Percentiles rank a stretch among this genome's conserved stretches.
Evolutionary conservation across 2,888 invertebrate genomes (phyloP).

Genomic region (Acrocyrtus sp.): DNA sequence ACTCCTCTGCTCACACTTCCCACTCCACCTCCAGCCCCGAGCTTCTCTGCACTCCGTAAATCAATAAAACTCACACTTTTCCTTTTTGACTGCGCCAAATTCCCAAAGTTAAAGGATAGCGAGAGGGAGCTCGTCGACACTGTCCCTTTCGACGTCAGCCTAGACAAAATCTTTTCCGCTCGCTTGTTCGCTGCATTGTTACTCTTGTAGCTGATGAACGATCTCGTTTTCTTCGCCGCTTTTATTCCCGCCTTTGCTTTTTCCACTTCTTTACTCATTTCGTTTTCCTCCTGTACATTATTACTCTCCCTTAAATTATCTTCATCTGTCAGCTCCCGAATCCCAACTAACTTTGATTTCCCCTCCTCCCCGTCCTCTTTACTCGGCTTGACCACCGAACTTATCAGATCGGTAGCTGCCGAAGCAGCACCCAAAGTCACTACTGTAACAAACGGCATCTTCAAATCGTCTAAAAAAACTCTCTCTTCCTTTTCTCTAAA

Average conservation of each 20-base stretch:
- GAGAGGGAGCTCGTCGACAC: constrained; percentile 22
- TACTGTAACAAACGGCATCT: constrained; percentile 63
- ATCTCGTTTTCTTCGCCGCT: background rate
- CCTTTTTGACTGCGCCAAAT: constrained; percentile 38
- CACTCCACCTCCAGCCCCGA: constrained; percentile 1
- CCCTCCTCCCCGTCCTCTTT: constrained; percentile 21
- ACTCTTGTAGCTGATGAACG: background rate
- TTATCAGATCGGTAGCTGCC: constrained; percentile 57
- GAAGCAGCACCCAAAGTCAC: constrained; percentile 61
- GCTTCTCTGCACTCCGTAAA: constrained; percentile 49
- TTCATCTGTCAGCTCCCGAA: constrained; percentile 57
- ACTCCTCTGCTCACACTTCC: constrained; percentile 6
- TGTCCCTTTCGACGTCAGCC: constrained; percentile 20
- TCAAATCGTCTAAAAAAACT: too few species aligned
- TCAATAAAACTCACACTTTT: constrained; percentile 62
- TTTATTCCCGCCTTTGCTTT: background rate
- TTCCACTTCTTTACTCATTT: constrained; percentile 11
- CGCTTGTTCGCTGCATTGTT: background rate
- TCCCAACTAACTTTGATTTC: constrained; percentile 53
- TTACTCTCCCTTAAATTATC: constrained; percentile 54
- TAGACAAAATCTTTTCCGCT: constrained; percentile 13
- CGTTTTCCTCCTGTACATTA: constrained; percentile 17
- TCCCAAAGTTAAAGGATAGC: constrained; percentile 27
- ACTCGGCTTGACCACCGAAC: constrained; percentile 51
- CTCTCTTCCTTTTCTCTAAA: background rate